Base-by-base conservation (phyloP, 2,797 vertebrate genomes). In the Phataginus tetradactyla region DNA sequence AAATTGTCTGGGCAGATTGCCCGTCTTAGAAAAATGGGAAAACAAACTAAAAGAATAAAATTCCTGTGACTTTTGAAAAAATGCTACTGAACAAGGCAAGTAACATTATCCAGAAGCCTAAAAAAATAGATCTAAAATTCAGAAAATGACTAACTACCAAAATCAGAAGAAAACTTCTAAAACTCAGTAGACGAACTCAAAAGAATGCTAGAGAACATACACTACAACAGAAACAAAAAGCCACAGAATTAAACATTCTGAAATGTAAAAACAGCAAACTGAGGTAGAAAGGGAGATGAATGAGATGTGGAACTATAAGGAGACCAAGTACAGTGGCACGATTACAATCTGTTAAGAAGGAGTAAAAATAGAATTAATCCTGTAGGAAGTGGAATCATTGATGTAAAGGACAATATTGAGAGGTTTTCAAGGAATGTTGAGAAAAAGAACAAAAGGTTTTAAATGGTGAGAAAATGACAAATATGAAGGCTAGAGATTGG, bases 81-180 rank as follows among this genome's bases (percentile, higher is more conserved):
- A 75, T 57, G 89, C 18, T 59, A 63, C 74, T 69, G 49, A 84
- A 53, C 39, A 91, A 88, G 42, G 74, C 63, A 88, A 93, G 72
- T 90, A 92, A 92, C 34, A 87, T 66, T 91, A 84, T 77, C 32
- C 75, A 85, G 63, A 81, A 87, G 49, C 32, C 68, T 95, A 75
- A 80, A 91, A 80, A 86, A 66, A 64, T 11, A 45, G 12, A 74
- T 71, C 66, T 4, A 79, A 77, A 87, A 57, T 34, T 90, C 45
- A 91, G 72, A 91, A 94, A 93, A 80, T 87, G 17, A 74, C 72
- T 85, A 49, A 12, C 75, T 77, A 83, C 29, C 27, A 51, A 78
- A 96, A 81, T 45, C 49, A 92, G 69, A 92, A 86, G 53, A 91
- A 94, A 94, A 79, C 78, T 64, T 85, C 39, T 78, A 63, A 83